These are phyloP conservation scores for Sisyra terminalis DNA, from an alignment of 2,888 invertebrate species.

Conservation along the genomic window DNA sequence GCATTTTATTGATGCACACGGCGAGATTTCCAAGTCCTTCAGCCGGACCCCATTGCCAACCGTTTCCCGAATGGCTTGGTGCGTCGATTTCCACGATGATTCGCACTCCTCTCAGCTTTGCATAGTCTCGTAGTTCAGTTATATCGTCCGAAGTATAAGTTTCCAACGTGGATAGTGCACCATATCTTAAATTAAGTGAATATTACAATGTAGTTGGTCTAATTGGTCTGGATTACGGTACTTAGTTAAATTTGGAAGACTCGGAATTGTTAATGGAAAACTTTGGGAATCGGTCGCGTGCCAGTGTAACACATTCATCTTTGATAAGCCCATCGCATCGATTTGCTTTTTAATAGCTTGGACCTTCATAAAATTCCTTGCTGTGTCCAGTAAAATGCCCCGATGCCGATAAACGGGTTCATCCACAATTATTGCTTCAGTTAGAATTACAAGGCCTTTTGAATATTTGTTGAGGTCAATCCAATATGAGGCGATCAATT, in stretches of 20 bases:
- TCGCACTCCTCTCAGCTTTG: conserved; percentile 61
- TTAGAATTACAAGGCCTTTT: conserved; percentile 41
- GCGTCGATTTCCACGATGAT: conserved; percentile 80
- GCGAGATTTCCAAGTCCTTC: conserved; percentile 44
- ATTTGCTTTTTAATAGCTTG: conserved; percentile 49
- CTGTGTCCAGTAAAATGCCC: conserved; percentile 76
- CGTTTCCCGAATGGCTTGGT: conserved; percentile 72
- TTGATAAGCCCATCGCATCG: conserved; percentile 74
- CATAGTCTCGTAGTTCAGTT: conserved; percentile 53
- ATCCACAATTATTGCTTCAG: conserved; percentile 63
- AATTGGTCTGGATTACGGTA: too few relatives aligned
- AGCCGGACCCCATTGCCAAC: conserved; percentile 66
- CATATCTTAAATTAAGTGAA: conserved; percentile 33
- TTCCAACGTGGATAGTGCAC: conserved; percentile 51
- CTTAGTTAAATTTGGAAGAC: conserved; percentile 47
- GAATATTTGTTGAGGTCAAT: conserved; percentile 19
- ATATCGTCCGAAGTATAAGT: conserved; percentile 53
- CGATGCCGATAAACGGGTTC: conserved; percentile 68
- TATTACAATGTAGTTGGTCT: background rate
- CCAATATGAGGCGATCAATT: conserved; percentile 35
- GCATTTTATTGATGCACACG: conserved; percentile 45
- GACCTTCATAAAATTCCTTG: conserved; percentile 72
- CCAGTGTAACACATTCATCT: conserved; percentile 90
- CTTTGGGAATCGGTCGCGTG: conserved; percentile 83
- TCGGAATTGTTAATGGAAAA: conserved; percentile 68